phyloP scores from a whole-genome alignment of 2,113 vertebrate species.

The Stercorarius parasiticus region DNA sequence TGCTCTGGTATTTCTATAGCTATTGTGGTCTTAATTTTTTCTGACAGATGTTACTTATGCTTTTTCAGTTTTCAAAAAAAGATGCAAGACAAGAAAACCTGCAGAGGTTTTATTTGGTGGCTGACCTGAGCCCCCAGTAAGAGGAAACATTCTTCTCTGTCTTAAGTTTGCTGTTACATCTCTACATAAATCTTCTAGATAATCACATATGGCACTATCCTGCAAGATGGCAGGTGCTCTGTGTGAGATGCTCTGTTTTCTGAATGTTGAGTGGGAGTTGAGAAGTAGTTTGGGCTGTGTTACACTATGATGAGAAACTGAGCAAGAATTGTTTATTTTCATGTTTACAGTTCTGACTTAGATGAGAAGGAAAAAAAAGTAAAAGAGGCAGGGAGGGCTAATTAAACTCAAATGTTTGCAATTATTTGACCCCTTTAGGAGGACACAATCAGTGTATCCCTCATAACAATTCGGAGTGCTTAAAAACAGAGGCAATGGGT shows the following conservation, averaged over 20 bases:
- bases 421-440: background rate
- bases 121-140: background rate
- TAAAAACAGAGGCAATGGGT: background rate
- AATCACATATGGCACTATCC: background rate
- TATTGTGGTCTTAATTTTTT: background rate
- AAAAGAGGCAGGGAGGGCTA: background rate
- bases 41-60: background rate
- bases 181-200: background rate
- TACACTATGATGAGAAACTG: constrained; percentile 9
- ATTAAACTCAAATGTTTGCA: background rate
- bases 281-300: constrained; percentile 5
- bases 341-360: constrained; percentile 34
- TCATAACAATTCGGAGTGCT: background rate
- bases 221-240: constrained; percentile 41
- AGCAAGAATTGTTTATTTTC: constrained; percentile 36
- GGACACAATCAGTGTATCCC: background rate
- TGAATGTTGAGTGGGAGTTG: constrained; percentile 48
- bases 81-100: background rate
- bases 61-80: background rate
- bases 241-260: constrained; percentile 25
- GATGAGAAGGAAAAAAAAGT: background rate
- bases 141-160: background rate
- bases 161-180: background rate
- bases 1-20: background rate
- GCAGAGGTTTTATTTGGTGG: background rate